Base-by-base conservation (phyloP, 2,888 invertebrate species). In the Catocala sponsa region DNA sequence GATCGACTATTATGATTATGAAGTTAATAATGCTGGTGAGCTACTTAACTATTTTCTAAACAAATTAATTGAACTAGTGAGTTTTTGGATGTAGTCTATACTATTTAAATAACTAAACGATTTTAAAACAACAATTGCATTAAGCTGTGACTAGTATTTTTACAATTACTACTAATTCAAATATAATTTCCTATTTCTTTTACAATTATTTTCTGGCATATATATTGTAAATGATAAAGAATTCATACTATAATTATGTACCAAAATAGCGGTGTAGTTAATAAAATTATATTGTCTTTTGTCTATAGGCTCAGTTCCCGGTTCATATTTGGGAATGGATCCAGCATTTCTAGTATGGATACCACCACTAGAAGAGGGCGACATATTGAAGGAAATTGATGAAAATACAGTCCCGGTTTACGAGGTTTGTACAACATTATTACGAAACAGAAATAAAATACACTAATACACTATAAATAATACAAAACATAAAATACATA, bases 341-440 rank as follows among this genome's bases (percentile, higher is more conserved):
- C 98, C 98, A 0, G 98, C 98, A 0, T 98, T 97, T 86, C 91
- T 98, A 50, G 97, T 98, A 0, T 98, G 98, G 98, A 98, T 98
- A 71, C 98, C 98, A 6, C 98, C 98, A 0, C 90, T 97, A 25
- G 97, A 97, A 75, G 97, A 96, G 46, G 96, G 96, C 0, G 96
- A 97, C 60, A 95, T 96, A n/a, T 88, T 96, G 43, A 95, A 95
- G 49, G 95, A 96, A 50, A 95, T 95, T 4, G 95, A 95, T 63
- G 95, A 95, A 50, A 91, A 86, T 4, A 90, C 91, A 43, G 88
- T 88, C 32, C 91, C 92, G 0, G 85, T 91, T 50, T 94, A 95
- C 74, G 94, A 92, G 88, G 94, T 92, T 71, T 72, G 48, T 63
- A 53, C 4, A 6, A 0, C 10, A 9, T 38, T 11, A 6, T n/a